A percentile compares a stretch with the other conserved stretches of the same genome.
Evolutionary conservation across 2,888 invertebrate genomes (phyloP).

Genomic region (Schizotus pectinicornis): DNA sequence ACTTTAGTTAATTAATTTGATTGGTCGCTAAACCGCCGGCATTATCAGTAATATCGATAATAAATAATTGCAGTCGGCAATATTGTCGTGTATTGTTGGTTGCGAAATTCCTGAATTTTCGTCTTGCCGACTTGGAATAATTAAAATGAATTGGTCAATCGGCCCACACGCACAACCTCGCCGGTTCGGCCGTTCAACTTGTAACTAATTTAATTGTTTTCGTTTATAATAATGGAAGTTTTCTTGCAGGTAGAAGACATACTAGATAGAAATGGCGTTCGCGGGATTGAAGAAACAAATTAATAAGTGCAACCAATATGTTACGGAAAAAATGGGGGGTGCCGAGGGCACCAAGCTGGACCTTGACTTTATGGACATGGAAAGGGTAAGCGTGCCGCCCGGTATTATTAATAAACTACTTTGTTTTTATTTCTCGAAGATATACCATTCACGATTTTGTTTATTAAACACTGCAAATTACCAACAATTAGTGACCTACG

Average conservation of each 20-base stretch:
- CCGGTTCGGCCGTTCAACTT: not conserved
- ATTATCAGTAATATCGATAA: too few relatives aligned
- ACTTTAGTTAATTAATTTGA: too few relatives aligned
- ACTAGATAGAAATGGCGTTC: constrained; percentile 82
- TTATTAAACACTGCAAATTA: too few relatives aligned
- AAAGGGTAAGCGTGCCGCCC: constrained; percentile 76
- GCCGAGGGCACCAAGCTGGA: constrained; percentile 99
- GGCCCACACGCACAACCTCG: not conserved
- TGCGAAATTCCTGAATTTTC: too few relatives aligned
- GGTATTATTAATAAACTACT: not conserved
- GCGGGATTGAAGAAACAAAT: constrained; percentile 99
- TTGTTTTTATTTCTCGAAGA: not conserved
- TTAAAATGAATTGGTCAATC: not conserved
- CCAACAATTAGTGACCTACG: too few relatives aligned
- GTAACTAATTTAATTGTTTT: not conserved
- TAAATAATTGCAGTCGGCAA: too few relatives aligned
- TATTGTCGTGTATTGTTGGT: too few relatives aligned
- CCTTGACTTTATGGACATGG: constrained; percentile 99
- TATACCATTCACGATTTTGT: too few relatives aligned
- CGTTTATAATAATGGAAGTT: constrained; percentile 1
- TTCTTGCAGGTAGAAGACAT: constrained; percentile 38
- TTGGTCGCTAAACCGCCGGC: too few relatives aligned
- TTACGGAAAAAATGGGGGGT: constrained; percentile 99
- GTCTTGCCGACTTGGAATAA: too few relatives aligned
- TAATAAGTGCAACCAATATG: constrained; percentile 99